These are phyloP conservation scores for Ia io DNA, from an alignment of 2,113 vertebrate genomes.

Conservation along the genomic window DNA sequence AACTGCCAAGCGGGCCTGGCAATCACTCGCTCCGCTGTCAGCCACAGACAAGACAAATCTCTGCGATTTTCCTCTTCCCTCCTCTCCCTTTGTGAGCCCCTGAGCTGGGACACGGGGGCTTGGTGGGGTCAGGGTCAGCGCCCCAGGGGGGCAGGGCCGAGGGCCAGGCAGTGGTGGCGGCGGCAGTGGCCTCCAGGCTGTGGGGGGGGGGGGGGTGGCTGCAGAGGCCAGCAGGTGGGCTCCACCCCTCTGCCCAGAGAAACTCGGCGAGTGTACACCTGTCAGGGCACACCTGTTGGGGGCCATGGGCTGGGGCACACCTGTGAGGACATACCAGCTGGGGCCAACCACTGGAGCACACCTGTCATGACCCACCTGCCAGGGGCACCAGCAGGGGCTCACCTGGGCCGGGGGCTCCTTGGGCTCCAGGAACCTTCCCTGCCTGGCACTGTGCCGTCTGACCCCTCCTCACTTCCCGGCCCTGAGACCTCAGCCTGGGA, in stretches of 20 bases:
- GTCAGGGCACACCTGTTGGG: constrained; percentile 66
- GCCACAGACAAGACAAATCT: constrained; percentile 87
- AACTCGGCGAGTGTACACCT: constrained; percentile 1
- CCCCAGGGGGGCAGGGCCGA: background rate
- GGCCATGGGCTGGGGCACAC: background rate
- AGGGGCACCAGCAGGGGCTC: background rate
- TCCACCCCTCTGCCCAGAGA: background rate
- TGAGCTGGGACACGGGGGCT: constrained; percentile 53
- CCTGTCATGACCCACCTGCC: constrained; percentile 20
- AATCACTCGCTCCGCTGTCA: constrained; percentile 88
- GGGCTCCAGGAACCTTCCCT: background rate
- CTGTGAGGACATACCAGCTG: constrained; percentile 3
- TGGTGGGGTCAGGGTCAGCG: constrained; percentile 50
- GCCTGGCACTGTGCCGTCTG: background rate
- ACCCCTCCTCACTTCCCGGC: background rate
- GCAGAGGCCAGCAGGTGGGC: accelerated
- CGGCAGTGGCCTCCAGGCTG: background rate
- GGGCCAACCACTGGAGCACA: background rate
- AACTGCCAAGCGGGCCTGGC: constrained; percentile 91
- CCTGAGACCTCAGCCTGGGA: background rate
- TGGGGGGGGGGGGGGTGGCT: background rate
- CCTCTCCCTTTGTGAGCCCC: constrained; percentile 77
- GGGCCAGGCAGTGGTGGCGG: background rate
- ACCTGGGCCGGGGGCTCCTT: background rate
- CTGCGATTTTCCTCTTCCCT: constrained; percentile 81